Percentiles rank a stretch among this genome's conserved stretches.
phyloP scores from a whole-genome alignment of 2,888 invertebrate species.

The Caenorhabditis sp. region DNA sequence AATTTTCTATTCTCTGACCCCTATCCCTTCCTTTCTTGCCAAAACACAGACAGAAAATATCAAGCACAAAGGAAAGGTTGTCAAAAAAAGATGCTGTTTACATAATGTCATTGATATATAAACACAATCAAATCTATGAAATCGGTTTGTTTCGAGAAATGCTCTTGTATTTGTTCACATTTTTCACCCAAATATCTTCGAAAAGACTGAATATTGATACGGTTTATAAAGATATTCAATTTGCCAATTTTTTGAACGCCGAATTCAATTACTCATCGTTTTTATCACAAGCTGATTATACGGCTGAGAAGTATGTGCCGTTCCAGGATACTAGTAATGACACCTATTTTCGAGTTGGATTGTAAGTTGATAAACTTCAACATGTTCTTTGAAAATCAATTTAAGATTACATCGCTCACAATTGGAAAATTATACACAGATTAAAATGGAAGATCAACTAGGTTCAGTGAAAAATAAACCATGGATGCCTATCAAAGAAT shows the following conservation, averaged over 20 bases:
- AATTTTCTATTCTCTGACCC: no score
- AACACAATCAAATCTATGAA: background rate
- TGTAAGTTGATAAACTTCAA: constrained; percentile 40
- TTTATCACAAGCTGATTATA: constrained; percentile 33
- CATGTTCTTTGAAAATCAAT: background rate
- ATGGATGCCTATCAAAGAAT: constrained; percentile 52
- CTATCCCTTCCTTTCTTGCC: no score
- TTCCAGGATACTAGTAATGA: constrained; percentile 54
- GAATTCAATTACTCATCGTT: constrained; percentile 49
- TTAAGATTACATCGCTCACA: constrained; percentile 38
- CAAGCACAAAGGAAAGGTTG: constrained; percentile 1
- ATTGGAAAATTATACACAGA: constrained; percentile 48
- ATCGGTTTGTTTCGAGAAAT: constrained; percentile 1
- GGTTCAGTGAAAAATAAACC: constrained; percentile 53
- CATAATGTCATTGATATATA: no score
- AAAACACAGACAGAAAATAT: background rate
- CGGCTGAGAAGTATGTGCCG: constrained; percentile 46
- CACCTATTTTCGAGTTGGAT: constrained; percentile 50
- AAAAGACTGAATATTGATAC: constrained; percentile 34
- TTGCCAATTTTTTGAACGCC: constrained; percentile 40
- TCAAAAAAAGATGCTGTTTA: background rate
- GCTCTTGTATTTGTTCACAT: background rate
- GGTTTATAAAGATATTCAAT: constrained; percentile 18
- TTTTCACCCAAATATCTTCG: background rate
- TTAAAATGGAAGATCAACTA: constrained; percentile 43